Evolutionary conservation across 2,888 invertebrate species (phyloP).

Genomic region (Agrochola litura): DNA sequence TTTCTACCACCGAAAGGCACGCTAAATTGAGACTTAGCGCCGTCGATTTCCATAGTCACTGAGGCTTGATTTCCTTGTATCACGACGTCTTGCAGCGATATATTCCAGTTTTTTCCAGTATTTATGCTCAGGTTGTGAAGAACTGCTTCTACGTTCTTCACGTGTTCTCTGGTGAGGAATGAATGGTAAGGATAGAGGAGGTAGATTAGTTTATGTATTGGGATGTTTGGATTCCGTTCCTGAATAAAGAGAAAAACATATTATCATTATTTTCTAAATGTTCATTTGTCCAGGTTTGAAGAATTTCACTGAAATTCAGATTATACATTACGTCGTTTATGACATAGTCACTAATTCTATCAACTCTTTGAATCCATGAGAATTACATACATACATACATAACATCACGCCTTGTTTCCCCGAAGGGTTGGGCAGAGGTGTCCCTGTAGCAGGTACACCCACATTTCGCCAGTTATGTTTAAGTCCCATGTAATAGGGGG

Average conservation of each 20-base stretch:
- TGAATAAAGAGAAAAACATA: constrained; percentile 76
- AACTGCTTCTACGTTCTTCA: constrained; percentile 93
- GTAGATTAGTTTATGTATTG: constrained; percentile 93
- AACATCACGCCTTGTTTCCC: no score
- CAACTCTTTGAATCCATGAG: not conserved
- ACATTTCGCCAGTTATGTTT: no score
- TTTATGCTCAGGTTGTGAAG: constrained; percentile 91
- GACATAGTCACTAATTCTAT: not conserved
- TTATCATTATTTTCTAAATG: not conserved
- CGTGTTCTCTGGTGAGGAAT: constrained; percentile 94
- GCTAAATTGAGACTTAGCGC: constrained; percentile 80
- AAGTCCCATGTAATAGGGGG: no score
- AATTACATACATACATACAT: no score
- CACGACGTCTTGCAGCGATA: constrained; percentile 74
- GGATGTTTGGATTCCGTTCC: constrained; percentile 93
- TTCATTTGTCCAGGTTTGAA: not conserved
- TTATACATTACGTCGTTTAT: not conserved
- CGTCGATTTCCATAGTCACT: constrained; percentile 85
- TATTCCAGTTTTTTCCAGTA: constrained; percentile 72
- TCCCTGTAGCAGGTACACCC: no score
- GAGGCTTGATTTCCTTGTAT: constrained; percentile 80
- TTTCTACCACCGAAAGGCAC: constrained; percentile 83
- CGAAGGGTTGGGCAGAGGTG: no score
- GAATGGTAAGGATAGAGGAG: constrained; percentile 96
- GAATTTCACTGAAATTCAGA: not conserved